phyloP scores from a whole-genome alignment of 35 echinoderm and acorn worm genomes.

The Apostichopus californicus region DNA sequence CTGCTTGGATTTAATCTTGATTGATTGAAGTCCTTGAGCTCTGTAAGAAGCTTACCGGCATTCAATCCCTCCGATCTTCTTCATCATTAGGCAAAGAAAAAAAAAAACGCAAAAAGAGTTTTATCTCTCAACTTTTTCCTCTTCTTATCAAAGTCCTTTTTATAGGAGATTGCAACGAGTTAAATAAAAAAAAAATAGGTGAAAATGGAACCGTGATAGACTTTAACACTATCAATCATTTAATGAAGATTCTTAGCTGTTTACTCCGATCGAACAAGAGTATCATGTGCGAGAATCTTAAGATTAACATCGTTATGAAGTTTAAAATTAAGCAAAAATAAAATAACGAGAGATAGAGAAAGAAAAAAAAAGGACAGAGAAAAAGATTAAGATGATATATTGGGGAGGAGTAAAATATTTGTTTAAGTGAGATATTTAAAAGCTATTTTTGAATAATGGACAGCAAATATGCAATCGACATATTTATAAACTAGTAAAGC shows the following conservation, averaged over 20 bases:
- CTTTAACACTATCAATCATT: neutral
- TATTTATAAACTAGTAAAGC: too few relatives aligned
- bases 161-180: too few relatives aligned
- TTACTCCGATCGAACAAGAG: neutral
- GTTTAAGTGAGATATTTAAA: neutral
- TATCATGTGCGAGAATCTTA: neutral
- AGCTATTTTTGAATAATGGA: neutral
- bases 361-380: neutral
- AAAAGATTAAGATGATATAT: neutral
- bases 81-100: neutral
- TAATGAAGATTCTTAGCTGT: neutral
- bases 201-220: neutral
- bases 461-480: too few relatives aligned
- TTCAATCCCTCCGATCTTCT: neutral
- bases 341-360: neutral
- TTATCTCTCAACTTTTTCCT: too few relatives aligned
- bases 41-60: conserved; percentile 34
- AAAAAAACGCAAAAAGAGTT: too few relatives aligned
- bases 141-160: too few relatives aligned
- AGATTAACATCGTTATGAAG: neutral
- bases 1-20: conserved; percentile 21
- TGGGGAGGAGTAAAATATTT: neutral
- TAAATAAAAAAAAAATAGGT: too few relatives aligned
- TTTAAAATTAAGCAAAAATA: neutral
- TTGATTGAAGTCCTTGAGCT: conserved; percentile 32